Evolutionary conservation across 2,113 vertebrate species (phyloP).

Genomic region (Pavo muticus): DNA sequence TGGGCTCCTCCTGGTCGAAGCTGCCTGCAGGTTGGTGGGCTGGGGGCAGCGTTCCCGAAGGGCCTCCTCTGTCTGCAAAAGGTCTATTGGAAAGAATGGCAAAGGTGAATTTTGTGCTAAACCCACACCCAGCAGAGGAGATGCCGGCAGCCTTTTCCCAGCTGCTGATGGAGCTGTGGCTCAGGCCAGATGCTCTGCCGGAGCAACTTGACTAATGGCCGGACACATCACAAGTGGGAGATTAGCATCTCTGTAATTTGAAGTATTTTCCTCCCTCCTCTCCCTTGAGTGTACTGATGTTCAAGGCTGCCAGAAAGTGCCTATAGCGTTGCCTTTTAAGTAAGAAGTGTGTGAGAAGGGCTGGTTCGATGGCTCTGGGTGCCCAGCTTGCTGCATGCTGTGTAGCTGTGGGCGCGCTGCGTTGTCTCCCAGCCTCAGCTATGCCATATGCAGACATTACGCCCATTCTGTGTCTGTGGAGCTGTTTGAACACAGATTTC

Average conservation of each 20-base stretch:
- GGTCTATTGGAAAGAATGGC: background rate
- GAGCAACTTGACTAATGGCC: constrained; percentile 1
- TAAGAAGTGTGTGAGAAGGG: constrained; percentile 4
- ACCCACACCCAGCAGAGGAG: background rate
- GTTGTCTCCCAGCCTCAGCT: background rate
- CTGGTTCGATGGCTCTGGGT: constrained; percentile 8
- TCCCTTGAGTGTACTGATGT: background rate
- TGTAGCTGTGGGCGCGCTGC: background rate
- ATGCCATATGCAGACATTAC: constrained; percentile 30
- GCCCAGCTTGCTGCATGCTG: constrained; percentile 9
- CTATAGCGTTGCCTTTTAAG: constrained; percentile 47
- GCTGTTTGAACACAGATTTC: constrained; percentile 17
- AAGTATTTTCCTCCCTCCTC: constrained; percentile 45
- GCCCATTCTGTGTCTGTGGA: constrained; percentile 27
- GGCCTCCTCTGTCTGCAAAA: background rate
- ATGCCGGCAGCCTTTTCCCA: background rate
- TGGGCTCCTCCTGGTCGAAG: background rate
- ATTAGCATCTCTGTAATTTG: constrained; percentile 60
- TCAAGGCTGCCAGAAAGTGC: constrained; percentile 24
- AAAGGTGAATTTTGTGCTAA: background rate
- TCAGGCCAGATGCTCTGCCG: background rate
- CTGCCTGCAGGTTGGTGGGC: background rate
- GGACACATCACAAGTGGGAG: constrained; percentile 9
- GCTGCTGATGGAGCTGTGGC: background rate
- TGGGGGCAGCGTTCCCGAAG: background rate